Evolutionary conservation across 2,888 invertebrate genomes (phyloP).

Genomic region (Sphaeridia pumilis): DNA sequence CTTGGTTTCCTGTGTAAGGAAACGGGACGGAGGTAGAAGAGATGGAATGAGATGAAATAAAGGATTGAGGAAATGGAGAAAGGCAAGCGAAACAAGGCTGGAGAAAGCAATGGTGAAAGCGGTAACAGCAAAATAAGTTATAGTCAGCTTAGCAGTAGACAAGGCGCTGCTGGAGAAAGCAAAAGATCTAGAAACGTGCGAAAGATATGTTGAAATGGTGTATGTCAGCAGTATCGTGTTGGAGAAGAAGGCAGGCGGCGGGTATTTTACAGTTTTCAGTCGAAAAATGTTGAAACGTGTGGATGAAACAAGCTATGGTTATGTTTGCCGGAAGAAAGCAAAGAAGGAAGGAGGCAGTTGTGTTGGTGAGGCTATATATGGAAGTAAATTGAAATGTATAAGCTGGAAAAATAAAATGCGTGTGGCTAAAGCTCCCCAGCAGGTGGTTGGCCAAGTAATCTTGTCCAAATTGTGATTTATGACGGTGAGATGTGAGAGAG

Average conservation of each 20-base stretch:
- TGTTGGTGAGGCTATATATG: conserved; percentile 13
- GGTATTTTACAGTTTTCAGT: not conserved
- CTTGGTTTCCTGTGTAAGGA: too few relatives aligned
- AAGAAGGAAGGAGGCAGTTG: too few relatives aligned
- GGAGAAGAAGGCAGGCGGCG: not conserved
- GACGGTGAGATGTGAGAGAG: too few relatives aligned
- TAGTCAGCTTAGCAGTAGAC: conserved; percentile 1
- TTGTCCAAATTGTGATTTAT: conserved; percentile 37
- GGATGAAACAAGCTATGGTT: not conserved
- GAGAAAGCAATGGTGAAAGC: not conserved
- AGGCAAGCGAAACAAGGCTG: too few relatives aligned
- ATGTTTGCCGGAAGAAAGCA: too few relatives aligned
- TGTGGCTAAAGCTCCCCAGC: conserved; percentile 34
- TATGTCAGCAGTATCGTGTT: not conserved
- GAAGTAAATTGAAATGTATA: conserved; percentile 36
- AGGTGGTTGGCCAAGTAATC: conserved; percentile 37
- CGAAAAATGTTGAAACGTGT: not conserved
- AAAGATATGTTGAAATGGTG: conserved; percentile 2
- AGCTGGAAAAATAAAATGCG: conserved; percentile 34
- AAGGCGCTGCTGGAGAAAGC: not conserved
- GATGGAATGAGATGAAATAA: not conserved
- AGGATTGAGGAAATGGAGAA: not conserved
- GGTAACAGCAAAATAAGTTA: not conserved
- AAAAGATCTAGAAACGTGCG: conserved; percentile 1
- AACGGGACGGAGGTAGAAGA: not conserved